phyloP scores from a whole-genome alignment of 2,113 vertebrate genomes.

The Calidris pugnax region DNA sequence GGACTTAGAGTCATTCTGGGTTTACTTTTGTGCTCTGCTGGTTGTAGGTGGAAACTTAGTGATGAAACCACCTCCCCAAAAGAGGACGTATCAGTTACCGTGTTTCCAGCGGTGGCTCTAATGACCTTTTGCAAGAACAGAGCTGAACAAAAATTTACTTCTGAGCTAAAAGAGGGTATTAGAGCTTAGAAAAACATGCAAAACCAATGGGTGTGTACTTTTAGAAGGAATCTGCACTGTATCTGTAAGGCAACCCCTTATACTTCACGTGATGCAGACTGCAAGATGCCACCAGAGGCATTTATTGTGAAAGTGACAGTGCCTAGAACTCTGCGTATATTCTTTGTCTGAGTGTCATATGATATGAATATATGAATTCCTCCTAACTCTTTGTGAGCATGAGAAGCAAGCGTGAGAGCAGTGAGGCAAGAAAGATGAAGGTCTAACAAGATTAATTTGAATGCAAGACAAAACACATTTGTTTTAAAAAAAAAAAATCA shows the following conservation, averaged over 20 bases:
- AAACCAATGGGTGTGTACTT: conserved; percentile 15
- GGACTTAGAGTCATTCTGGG: not conserved
- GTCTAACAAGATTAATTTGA: conserved; percentile 23
- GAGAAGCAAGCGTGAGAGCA: not conserved
- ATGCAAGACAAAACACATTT: conserved; percentile 55
- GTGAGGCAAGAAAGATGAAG: not conserved
- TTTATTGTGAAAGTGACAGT: conserved; percentile 17
- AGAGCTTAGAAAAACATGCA: conserved; percentile 2
- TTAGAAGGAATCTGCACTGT: not conserved
- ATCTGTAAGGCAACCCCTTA: conserved; percentile 16
- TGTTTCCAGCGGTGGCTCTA: not conserved
- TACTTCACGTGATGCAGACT: not conserved
- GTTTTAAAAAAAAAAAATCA: not conserved
- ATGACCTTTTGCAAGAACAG: conserved; percentile 34
- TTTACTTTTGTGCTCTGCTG: not conserved
- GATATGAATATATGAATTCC: not conserved
- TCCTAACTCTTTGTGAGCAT: not conserved
- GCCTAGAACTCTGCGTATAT: not conserved
- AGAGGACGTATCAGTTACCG: not conserved
- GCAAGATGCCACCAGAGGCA: not conserved
- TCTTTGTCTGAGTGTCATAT: not conserved
- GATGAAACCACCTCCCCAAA: not conserved
- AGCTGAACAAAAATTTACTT: conserved; percentile 24
- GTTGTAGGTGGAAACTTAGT: not conserved
- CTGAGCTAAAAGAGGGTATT: not conserved